Conservation (phyloP, 2,888 invertebrate species). For the Pilophorus perplexus region DNA sequence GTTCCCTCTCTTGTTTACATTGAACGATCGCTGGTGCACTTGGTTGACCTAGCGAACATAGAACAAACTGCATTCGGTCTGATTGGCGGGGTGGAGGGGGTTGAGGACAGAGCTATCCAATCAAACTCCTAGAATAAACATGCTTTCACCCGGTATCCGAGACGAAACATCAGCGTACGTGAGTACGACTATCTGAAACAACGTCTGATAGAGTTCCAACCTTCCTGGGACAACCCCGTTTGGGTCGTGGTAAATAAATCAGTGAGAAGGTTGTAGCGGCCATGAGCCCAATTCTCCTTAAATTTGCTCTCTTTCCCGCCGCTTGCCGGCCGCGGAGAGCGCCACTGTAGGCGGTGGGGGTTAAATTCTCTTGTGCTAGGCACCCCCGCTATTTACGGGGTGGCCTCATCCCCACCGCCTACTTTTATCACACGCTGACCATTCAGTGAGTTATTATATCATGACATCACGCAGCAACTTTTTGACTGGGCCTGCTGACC, state of each 20-base stretch:
- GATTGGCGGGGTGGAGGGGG: not conserved
- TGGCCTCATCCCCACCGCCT: too few relatives aligned
- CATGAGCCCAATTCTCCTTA: too few relatives aligned
- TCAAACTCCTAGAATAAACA: conserved; percentile 26
- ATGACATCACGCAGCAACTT: too few relatives aligned
- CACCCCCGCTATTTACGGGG: too few relatives aligned
- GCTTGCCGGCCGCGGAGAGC: too few relatives aligned
- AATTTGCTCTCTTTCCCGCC: too few relatives aligned
- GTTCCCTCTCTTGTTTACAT: not conserved
- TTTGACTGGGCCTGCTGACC: too few relatives aligned
- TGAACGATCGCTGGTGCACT: not conserved
- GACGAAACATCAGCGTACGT: not conserved
- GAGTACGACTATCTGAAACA: not conserved
- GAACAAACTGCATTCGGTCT: not conserved
- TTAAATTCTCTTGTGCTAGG: too few relatives aligned
- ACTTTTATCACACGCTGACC: too few relatives aligned
- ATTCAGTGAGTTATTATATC: too few relatives aligned
- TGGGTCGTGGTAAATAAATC: not conserved
- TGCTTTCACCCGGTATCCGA: not conserved
- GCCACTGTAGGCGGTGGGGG: too few relatives aligned
- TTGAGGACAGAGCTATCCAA: conserved; percentile 9
- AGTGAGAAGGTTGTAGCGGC: not conserved
- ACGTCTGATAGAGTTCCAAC: not conserved
- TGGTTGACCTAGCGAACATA: not conserved
- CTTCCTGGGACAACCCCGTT: not conserved